phyloP scores from a whole-genome alignment of 2,113 vertebrate species.

The Amazona vittata region DNA sequence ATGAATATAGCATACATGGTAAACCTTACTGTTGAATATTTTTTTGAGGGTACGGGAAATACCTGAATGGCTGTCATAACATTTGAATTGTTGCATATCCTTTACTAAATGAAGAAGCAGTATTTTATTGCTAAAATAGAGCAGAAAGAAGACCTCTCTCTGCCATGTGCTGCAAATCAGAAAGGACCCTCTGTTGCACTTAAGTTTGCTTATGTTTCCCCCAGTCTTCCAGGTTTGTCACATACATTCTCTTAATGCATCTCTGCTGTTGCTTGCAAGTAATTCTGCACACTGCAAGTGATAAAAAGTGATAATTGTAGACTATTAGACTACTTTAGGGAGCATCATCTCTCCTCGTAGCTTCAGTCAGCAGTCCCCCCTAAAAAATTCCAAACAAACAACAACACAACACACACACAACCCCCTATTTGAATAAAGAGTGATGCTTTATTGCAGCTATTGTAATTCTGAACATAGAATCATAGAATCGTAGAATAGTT shows the following conservation, averaged over 20 bases:
- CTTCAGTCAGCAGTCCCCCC: background rate
- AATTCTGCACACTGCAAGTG: background rate
- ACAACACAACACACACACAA: no score
- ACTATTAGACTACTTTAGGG: background rate
- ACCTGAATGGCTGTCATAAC: background rate
- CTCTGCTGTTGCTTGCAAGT: background rate
- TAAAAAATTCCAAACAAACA: background rate
- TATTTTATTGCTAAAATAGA: background rate
- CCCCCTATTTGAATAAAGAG: background rate
- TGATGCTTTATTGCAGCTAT: background rate
- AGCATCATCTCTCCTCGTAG: background rate
- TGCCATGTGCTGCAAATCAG: background rate
- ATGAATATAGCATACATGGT: background rate
- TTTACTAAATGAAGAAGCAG: background rate
- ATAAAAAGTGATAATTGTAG: background rate
- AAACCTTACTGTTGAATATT: background rate
- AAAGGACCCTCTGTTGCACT: background rate
- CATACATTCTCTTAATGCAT: background rate
- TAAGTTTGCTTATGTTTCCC: background rate
- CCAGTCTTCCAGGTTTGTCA: background rate
- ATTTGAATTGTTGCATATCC: background rate
- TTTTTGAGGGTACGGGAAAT: background rate
- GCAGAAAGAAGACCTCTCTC: background rate
- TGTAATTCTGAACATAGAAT: background rate
- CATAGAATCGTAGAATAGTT: no score